phyloP scores from a whole-genome alignment of 1,140 invertebrate genomes.

The Tetragonula clypearis region DNA sequence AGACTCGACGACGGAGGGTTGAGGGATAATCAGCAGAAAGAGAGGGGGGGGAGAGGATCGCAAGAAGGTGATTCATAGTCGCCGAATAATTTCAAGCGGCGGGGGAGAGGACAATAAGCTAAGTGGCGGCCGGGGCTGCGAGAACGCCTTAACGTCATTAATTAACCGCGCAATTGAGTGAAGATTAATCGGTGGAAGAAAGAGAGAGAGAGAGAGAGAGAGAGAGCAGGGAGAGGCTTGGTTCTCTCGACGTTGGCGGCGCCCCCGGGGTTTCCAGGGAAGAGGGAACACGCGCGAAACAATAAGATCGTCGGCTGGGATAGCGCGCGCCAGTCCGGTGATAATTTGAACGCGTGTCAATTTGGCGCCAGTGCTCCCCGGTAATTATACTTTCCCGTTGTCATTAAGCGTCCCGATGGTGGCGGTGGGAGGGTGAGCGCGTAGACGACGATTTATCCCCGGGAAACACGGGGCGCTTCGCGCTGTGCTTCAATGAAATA shows the following conservation, averaged over 20 bases:
- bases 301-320: conserved; percentile 67
- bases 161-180: conserved; percentile 74
- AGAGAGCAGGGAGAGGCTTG: background rate
- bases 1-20: conserved; percentile 5
- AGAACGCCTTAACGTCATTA: conserved; percentile 69
- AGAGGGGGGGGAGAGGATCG: conserved; percentile 1
- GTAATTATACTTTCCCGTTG: conserved; percentile 62
- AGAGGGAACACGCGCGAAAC: conserved; percentile 47
- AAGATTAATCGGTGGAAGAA: conserved; percentile 70
- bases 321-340: conserved; percentile 54
- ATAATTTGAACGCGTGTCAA: conserved; percentile 69
- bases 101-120: conserved; percentile 68
- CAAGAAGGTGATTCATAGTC: conserved; percentile 63
- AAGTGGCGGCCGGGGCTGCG: conserved; percentile 60
- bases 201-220: background rate
- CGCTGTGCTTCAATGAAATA: conserved; percentile 41
- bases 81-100: conserved; percentile 66
- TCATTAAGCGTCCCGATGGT: conserved; percentile 43
- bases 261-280: conserved; percentile 24
- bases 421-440: background rate
- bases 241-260: conserved; percentile 22
- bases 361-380: conserved; percentile 51
- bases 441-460: conserved; percentile 53
- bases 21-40: background rate
- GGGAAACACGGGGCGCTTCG: background rate